Evolutionary conservation across 2,797 vertebrate genomes (phyloP).

Genomic region (Centropyge bicolor): DNA sequence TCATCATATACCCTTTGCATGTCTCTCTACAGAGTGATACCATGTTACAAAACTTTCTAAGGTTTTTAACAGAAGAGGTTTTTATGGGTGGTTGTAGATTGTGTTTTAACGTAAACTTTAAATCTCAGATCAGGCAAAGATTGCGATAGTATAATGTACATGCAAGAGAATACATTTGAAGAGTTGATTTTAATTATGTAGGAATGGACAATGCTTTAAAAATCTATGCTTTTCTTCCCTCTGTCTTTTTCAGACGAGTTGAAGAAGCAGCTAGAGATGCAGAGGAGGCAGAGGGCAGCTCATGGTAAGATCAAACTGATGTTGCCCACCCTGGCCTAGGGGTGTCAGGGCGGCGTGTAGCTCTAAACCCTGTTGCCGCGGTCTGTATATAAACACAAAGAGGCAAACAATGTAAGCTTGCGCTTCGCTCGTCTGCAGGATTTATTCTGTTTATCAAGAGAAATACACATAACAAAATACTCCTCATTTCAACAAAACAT

Average conservation of each 20-base stretch:
- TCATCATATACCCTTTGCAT: not conserved
- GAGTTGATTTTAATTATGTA: not conserved
- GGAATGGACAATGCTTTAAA: not conserved
- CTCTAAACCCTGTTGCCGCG: no score
- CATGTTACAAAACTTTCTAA: not conserved
- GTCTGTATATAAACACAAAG: no score
- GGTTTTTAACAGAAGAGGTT: not conserved
- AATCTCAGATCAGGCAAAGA: not conserved
- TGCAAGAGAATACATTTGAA: not conserved
- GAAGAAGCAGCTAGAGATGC: constrained; percentile 88
- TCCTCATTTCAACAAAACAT: no score
- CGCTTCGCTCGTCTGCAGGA: no score
- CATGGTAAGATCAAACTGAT: constrained; percentile 80
- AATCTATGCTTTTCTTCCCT: not conserved
- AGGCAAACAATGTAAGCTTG: no score
- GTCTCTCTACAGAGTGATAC: not conserved
- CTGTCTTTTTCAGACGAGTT: constrained; percentile 84
- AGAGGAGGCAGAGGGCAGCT: constrained; percentile 87
- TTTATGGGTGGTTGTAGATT: not conserved
- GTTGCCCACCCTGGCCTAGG: no score
- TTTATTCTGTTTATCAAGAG: no score
- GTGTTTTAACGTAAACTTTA: not conserved
- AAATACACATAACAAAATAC: no score
- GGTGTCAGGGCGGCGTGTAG: no score
- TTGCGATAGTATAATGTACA: not conserved